Percentiles rank a stretch among this genome's conserved stretches.
These are phyloP conservation scores for Pimephales promelas DNA, from an alignment of 2,113 vertebrate genomes.

Conservation along the genomic window DNA sequence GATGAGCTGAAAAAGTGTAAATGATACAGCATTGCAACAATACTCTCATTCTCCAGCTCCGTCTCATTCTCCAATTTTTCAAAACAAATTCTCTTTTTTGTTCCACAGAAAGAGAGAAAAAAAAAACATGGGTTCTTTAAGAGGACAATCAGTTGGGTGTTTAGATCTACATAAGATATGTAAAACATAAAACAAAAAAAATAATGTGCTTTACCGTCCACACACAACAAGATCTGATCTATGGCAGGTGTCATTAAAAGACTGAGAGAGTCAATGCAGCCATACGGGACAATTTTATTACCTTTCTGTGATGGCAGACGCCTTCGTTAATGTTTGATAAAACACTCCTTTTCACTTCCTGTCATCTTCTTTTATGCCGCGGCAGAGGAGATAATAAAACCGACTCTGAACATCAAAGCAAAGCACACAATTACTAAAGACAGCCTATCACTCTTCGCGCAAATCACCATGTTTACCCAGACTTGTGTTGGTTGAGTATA, in stretches of 20 bases:
- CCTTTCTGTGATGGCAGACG: conserved; percentile 26
- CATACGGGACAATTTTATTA: conserved; percentile 22
- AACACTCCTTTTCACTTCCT: conserved; percentile 43
- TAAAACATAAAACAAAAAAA: background rate
- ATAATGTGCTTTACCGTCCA: background rate
- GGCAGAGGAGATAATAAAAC: conserved; percentile 33
- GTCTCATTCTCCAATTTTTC: background rate
- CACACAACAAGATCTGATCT: conserved; percentile 22
- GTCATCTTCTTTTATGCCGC: conserved; percentile 34
- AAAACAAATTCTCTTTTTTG: background rate
- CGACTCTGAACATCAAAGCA: conserved; percentile 39
- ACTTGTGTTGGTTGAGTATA: conserved; percentile 43
- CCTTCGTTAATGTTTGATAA: conserved; percentile 43
- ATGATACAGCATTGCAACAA: background rate
- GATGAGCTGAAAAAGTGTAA: background rate
- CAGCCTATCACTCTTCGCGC: conserved; percentile 40
- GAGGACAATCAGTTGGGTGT: background rate
- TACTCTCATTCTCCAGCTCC: background rate
- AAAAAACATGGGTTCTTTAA: background rate
- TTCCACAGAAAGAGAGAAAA: background rate
- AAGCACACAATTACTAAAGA: conserved; percentile 46
- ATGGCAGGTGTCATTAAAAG: conserved; percentile 6
- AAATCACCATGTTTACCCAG: conserved; percentile 48
- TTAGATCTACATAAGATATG: background rate
- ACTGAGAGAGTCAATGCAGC: background rate